Evolutionary conservation across 2,113 vertebrate species (phyloP).

Genomic region (Tapirus terrestris): DNA sequence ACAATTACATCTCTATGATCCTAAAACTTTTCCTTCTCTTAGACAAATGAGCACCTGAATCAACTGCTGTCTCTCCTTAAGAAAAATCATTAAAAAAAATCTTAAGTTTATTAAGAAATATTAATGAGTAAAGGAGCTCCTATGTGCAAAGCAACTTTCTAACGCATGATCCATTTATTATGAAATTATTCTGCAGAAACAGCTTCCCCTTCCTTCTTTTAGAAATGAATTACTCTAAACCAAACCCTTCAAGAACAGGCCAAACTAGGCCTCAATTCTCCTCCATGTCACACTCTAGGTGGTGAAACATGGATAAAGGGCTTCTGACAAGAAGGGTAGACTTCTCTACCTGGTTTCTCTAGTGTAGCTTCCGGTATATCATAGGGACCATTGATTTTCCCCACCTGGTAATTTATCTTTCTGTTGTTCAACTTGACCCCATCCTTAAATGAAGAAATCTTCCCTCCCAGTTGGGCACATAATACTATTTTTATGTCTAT

Average conservation of each 20-base stretch:
- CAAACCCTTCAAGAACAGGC: not conserved
- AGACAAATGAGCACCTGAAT: not conserved
- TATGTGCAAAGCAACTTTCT: not conserved
- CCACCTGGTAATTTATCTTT: not conserved
- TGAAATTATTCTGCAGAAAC: slow-evolving; percentile 36
- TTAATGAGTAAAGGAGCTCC: not conserved
- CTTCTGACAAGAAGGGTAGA: not conserved
- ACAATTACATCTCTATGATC: not conserved
- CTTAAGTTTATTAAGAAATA: slow-evolving; percentile 43
- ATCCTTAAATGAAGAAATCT: not conserved
- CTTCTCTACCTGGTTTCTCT: not conserved
- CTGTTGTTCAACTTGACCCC: not conserved
- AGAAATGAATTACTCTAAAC: not conserved
- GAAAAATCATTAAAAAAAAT: not conserved
- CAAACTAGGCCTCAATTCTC: not conserved
- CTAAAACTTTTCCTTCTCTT: not conserved
- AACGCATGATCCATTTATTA: not conserved
- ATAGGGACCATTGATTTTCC: not conserved
- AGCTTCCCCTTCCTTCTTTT: not conserved
- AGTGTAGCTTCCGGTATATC: not conserved
- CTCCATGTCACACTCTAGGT: not conserved
- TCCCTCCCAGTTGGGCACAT: not conserved
- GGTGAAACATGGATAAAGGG: not conserved
- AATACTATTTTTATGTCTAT: not conserved
- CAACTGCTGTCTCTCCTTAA: not conserved